These are phyloP conservation scores for Nasonia longicornis DNA, from an alignment of 1,140 invertebrate genomes.

Conservation along the genomic window DNA sequence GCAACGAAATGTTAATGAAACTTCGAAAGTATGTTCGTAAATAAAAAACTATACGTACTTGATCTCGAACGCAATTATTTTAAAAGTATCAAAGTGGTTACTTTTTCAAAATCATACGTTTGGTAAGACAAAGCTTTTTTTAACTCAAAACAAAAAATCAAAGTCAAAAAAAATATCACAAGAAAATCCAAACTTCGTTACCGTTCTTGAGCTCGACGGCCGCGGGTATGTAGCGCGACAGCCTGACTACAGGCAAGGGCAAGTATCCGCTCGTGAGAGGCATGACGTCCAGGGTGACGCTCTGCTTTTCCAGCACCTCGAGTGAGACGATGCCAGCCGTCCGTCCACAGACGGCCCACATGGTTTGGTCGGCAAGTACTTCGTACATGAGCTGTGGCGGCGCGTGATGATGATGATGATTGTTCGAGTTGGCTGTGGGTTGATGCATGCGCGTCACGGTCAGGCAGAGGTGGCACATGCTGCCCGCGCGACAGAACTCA, in stretches of 20 bases:
- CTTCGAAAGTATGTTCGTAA: not conserved
- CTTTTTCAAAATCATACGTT: not conserved
- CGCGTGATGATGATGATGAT: slow-evolving; percentile 57
- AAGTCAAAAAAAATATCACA: not conserved
- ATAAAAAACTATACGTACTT: not conserved
- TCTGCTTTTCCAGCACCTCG: slow-evolving; percentile 78
- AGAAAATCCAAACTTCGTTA: slow-evolving; percentile 55
- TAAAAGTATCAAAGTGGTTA: not conserved
- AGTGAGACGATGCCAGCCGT: slow-evolving; percentile 88
- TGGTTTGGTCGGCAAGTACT: slow-evolving; percentile 88
- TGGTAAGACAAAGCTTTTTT: not conserved
- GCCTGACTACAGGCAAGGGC: slow-evolving; percentile 86
- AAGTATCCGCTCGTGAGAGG: slow-evolving; percentile 89
- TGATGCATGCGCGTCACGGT: slow-evolving; percentile 73
- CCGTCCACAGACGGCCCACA: slow-evolving; percentile 92
- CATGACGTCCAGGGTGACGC: slow-evolving; percentile 89
- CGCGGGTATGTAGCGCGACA: slow-evolving; percentile 93
- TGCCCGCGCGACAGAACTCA: slow-evolving; percentile 89
- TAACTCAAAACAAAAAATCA: not conserved
- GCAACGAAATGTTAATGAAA: too few relatives aligned
- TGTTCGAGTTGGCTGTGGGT: slow-evolving; percentile 59
- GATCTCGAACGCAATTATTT: too few relatives aligned
- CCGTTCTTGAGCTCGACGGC: slow-evolving; percentile 74
- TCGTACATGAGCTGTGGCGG: slow-evolving; percentile 89
- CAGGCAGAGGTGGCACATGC: slow-evolving; percentile 87